Evolutionary conservation across 2,113 vertebrate genomes (phyloP).

Genomic region (Tragelaphus imberbis): DNA sequence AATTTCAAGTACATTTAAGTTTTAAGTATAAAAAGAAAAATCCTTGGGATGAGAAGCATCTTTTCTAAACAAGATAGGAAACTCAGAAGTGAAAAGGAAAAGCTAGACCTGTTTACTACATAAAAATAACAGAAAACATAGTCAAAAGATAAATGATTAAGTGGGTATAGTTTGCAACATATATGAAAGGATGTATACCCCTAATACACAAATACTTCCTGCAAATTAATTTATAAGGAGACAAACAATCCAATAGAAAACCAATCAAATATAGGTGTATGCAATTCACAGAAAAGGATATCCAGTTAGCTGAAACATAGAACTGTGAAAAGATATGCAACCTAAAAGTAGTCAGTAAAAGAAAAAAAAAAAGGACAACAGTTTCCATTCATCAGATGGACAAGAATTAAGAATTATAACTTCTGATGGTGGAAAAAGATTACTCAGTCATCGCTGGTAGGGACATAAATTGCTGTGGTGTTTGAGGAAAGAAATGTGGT

Average conservation of each 20-base stretch:
- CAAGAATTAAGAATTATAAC: background rate
- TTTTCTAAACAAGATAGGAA: background rate
- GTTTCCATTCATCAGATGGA: background rate
- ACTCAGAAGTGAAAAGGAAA: background rate
- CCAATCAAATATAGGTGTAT: background rate
- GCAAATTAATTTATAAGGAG: background rate
- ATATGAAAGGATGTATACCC: background rate
- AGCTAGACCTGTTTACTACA: background rate
- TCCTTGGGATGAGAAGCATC: background rate
- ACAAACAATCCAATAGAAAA: background rate
- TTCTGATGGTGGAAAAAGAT: background rate
- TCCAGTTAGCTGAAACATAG: background rate
- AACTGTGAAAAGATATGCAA: background rate
- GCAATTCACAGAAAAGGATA: background rate
- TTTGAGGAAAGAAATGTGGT: background rate
- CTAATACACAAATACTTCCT: background rate
- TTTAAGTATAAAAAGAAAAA: constrained; percentile 1
- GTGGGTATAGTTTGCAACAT: background rate
- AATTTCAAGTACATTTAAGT: background rate
- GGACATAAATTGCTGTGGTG: background rate
- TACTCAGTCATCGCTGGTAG: background rate
- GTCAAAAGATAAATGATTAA: background rate
- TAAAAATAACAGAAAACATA: background rate
- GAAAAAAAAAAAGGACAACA: background rate
- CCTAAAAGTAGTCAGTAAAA: background rate